A percentile compares a stretch with the other conserved stretches of the same genome.
Evolutionary conservation across 2,113 vertebrate genomes (phyloP).

Genomic region (Vanacampus margaritifer): DNA sequence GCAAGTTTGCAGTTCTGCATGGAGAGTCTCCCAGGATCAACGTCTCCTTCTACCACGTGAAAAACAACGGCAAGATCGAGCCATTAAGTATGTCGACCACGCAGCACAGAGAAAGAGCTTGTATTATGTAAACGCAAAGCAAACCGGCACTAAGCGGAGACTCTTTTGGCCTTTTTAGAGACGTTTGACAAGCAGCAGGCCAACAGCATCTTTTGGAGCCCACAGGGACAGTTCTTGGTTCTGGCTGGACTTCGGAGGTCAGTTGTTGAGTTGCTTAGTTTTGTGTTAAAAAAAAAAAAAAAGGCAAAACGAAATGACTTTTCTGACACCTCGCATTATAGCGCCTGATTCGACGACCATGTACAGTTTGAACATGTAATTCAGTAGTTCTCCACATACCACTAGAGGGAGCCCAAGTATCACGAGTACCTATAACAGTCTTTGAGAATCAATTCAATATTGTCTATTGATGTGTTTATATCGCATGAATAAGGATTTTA

Average conservation of each 20-base stretch:
- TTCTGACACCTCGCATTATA: no score
- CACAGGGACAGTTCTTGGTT: conserved; percentile 95
- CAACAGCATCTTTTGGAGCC: conserved; percentile 99
- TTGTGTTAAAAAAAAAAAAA: not conserved
- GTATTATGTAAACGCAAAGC: no score
- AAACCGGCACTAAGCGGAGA: not conserved
- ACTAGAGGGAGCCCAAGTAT: not conserved
- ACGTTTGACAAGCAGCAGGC: conserved; percentile 97
- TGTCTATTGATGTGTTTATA: not conserved
- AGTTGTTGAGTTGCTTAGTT: conserved; percentile 35
- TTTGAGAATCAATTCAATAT: not conserved
- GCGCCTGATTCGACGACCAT: conserved; percentile 12
- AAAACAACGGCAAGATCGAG: conserved; percentile 97
- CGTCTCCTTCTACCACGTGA: conserved; percentile 94
- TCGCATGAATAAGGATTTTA: not conserved
- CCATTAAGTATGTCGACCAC: conserved; percentile 83
- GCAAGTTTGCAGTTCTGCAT: conserved; percentile 95
- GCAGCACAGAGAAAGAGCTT: no score
- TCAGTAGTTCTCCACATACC: not conserved
- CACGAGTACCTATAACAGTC: not conserved
- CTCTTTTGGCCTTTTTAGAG: conserved; percentile 69
- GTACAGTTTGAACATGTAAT: not conserved
- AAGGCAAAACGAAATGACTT: not conserved
- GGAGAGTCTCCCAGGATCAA: conserved; percentile 92
- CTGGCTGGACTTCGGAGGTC: conserved; percentile 94